Evolutionary conservation across 92 coral and sea anemone genomes (phyloP).

Genomic region (Palythoa grandis): DNA sequence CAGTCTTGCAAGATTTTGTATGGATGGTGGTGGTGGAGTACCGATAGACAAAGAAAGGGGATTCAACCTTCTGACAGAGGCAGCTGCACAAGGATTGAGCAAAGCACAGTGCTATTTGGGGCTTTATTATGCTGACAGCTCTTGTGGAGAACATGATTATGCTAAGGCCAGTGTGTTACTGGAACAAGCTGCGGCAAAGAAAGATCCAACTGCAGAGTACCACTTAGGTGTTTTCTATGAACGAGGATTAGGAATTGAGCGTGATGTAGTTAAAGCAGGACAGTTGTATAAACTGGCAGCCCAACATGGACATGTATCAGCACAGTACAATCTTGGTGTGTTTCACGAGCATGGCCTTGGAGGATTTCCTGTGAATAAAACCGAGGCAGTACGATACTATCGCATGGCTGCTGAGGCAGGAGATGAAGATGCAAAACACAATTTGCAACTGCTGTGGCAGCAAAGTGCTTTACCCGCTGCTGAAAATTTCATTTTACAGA

Average conservation of each 20-base stretch:
- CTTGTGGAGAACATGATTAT: constrained; percentile 68
- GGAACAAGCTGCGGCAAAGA: constrained; percentile 84
- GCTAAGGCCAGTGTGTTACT: constrained; percentile 77
- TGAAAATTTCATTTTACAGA: constrained; percentile 9
- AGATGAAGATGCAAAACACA: constrained; percentile 88
- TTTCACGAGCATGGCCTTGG: constrained; percentile 96
- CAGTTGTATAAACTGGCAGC: constrained; percentile 85
- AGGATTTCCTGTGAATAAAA: constrained; percentile 76
- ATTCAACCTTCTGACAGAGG: constrained; percentile 60
- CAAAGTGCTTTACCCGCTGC: constrained; percentile 43
- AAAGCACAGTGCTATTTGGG: constrained; percentile 96
- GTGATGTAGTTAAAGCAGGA: constrained; percentile 78
- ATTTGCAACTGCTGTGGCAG: constrained; percentile 60
- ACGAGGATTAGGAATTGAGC: constrained; percentile 82
- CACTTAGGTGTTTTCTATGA: constrained; percentile 93
- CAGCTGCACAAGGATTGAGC: constrained; percentile 68
- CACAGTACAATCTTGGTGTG: constrained; percentile 92
- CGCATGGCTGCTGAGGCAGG: constrained; percentile 96
- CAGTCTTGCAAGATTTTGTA: constrained; percentile 71
- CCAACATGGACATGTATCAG: constrained; percentile 84
- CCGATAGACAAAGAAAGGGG: constrained; percentile 62
- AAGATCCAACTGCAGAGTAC: constrained; percentile 84
- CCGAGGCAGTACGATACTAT: constrained; percentile 86
- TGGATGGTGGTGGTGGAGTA: constrained; percentile 85
- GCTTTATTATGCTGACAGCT: constrained; percentile 83